A percentile compares a stretch with the other conserved stretches of the same genome.
phyloP scores from a whole-genome alignment of 2,888 invertebrate genomes.

The Rhagonycha lutea region DNA sequence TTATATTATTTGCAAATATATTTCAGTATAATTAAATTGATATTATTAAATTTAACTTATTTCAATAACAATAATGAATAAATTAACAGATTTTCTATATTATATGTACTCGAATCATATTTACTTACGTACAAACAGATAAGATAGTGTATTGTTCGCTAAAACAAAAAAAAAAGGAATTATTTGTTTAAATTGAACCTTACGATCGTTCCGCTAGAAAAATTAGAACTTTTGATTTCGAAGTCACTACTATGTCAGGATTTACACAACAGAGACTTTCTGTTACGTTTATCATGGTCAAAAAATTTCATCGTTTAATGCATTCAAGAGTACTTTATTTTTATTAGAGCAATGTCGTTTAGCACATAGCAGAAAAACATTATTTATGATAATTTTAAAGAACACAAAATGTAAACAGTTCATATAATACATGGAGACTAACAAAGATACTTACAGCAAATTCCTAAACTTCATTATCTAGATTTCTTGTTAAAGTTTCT shows the following conservation, averaged over 20 bases:
- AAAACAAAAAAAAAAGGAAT: background rate
- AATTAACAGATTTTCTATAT: background rate
- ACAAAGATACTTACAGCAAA: background rate
- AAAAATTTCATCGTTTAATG: constrained; percentile 19
- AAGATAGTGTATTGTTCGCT: background rate
- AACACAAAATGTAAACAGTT: background rate
- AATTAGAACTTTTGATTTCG: constrained; percentile 48
- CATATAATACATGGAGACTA: background rate
- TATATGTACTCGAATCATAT: no score
- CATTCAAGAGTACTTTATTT: background rate
- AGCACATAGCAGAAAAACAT: background rate
- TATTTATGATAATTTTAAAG: background rate
- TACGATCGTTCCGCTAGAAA: constrained; percentile 42
- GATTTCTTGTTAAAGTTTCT: no score
- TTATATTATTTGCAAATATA: background rate
- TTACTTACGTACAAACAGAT: no score
- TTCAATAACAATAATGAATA: background rate
- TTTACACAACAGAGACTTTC: constrained; percentile 48
- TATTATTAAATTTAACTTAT: background rate
- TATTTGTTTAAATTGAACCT: background rate
- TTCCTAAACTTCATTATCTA: background rate
- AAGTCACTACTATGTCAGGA: constrained; percentile 44
- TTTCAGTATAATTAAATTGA: background rate
- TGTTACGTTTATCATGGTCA: constrained; percentile 45
- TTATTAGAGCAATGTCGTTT: background rate